Conservation (phyloP, 1,140 invertebrate genomes). For the Coboldia fuscipes region DNA sequence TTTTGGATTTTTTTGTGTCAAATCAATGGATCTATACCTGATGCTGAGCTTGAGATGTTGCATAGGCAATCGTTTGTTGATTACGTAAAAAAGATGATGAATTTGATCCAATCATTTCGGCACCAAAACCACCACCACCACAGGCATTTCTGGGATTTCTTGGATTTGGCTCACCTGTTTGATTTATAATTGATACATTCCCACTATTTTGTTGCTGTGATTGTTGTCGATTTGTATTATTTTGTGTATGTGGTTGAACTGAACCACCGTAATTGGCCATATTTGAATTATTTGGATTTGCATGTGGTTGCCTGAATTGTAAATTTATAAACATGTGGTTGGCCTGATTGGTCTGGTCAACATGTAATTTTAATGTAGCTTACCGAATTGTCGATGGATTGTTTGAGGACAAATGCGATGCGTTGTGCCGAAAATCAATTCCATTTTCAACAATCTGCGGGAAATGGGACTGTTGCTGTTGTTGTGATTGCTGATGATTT, state of each 20-base stretch:
- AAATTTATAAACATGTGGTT: background rate
- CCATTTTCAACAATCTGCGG: slow-evolving; percentile 5
- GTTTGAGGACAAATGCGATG: background rate
- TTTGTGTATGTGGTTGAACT: background rate
- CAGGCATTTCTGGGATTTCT: too few species aligned
- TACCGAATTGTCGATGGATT: background rate
- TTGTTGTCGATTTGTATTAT: background rate
- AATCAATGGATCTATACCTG: too few species aligned
- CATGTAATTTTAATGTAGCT: background rate
- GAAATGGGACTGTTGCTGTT: background rate
- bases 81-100: background rate
- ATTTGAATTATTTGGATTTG: background rate
- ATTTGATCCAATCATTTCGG: background rate
- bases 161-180: background rate
- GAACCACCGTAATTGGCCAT: background rate
- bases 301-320: background rate
- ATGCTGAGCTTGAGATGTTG: too few species aligned
- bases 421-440: slow-evolving; percentile 6
- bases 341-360: background rate
- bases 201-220: background rate
- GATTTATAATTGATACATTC: background rate
- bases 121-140: too few species aligned
- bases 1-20: too few species aligned
- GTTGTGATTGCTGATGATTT: slow-evolving; percentile 1
- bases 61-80: background rate